Evolutionary conservation across 1,140 invertebrate species (phyloP).

Genomic region (Leguminivora glycinivorella): DNA sequence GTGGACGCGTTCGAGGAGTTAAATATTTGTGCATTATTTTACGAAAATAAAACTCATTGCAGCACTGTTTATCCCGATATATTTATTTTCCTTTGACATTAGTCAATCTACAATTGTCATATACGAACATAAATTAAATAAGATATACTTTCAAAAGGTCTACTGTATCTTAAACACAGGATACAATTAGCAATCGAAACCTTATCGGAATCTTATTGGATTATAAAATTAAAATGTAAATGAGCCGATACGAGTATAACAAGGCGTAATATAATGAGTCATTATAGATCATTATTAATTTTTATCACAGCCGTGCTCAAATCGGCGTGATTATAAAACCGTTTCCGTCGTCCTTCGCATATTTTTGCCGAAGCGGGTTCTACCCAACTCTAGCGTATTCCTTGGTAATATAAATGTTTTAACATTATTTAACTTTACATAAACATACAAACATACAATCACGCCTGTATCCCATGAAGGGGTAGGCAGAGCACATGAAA

Average conservation of each 20-base stretch:
- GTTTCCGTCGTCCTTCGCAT: conserved; percentile 60
- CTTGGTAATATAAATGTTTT: no score
- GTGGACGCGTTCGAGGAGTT: no score
- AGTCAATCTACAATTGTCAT: no score
- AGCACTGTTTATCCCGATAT: no score
- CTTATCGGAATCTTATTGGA: not conserved
- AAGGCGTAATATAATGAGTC: not conserved
- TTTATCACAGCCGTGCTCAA: conserved; percentile 11
- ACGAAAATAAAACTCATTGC: no score
- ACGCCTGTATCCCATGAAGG: no score
- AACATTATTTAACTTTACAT: no score
- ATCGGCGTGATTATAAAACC: not conserved
- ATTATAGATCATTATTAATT: conserved; percentile 12
- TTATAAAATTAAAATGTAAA: conserved; percentile 9
- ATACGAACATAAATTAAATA: not conserved
- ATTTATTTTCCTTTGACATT: no score
- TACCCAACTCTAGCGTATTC: not conserved
- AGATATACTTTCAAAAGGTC: not conserved
- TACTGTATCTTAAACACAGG: not conserved
- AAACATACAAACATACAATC: no score
- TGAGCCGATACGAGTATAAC: not conserved
- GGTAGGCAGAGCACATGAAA: no score
- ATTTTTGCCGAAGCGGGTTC: conserved; percentile 35
- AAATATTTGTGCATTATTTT: no score
- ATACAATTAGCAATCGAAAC: not conserved